Evolutionary conservation across 2,888 invertebrate genomes (phyloP).

Genomic region (Macrophya alboannulata): DNA sequence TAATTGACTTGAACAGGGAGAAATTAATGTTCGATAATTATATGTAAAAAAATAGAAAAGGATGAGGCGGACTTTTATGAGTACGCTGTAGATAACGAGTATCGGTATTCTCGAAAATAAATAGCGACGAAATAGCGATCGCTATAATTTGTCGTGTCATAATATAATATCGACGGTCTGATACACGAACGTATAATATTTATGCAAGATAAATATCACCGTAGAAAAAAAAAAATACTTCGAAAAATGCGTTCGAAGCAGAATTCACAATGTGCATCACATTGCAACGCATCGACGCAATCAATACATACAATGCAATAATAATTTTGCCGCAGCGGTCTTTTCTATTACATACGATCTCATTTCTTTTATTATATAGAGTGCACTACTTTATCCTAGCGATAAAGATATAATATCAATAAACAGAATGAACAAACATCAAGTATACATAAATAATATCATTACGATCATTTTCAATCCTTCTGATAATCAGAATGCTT

Average conservation of each 20-base stretch:
- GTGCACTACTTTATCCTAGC: neutral
- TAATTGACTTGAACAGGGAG: neutral
- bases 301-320: constrained; percentile 29
- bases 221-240: neutral
- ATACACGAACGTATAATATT: neutral
- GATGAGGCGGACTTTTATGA: neutral
- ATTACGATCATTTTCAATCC: neutral
- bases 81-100: neutral
- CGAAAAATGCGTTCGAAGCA: constrained; percentile 42
- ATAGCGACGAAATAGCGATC: neutral
- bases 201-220: constrained; percentile 28
- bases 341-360: neutral
- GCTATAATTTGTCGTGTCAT: neutral
- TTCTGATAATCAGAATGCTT: neutral
- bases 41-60: neutral
- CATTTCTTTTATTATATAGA: neutral
- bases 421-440: no score
- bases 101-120: neutral
- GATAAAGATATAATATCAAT: neutral
- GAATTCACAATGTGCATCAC: neutral
- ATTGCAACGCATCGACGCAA: neutral
- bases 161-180: neutral
- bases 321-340: neutral
- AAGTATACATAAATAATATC: neutral
- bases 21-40: neutral